Evolutionary conservation across 1,140 invertebrate genomes (phyloP).

Genomic region (Galleria mellonella): DNA sequence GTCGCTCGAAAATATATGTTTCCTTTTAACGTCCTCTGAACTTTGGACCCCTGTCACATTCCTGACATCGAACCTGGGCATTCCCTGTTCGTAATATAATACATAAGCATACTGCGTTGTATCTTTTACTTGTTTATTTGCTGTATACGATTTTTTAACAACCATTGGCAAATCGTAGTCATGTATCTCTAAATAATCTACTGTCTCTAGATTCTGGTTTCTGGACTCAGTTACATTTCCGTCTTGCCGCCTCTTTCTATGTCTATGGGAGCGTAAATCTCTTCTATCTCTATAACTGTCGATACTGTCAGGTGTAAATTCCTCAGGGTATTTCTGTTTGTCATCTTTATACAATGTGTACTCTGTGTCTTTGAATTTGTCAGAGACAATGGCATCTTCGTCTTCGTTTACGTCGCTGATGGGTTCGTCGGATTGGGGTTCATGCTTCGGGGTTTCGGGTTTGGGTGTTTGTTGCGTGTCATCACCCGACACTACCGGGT

Average conservation of each 20-base stretch:
- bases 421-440: slow-evolving; percentile 40
- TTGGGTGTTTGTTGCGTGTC: slow-evolving; percentile 38
- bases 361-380: slow-evolving; percentile 34
- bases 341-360: slow-evolving; percentile 49
- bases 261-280: slow-evolving; percentile 44
- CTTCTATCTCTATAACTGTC: slow-evolving; percentile 39
- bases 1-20: slow-evolving; percentile 47
- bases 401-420: slow-evolving; percentile 24
- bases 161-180: slow-evolving; percentile 34
- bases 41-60: slow-evolving; percentile 28
- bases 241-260: slow-evolving; percentile 58
- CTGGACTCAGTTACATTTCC: slow-evolving; percentile 32
- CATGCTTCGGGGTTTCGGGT: slow-evolving; percentile 24
- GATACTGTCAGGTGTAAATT: slow-evolving; percentile 39
- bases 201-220: slow-evolving; percentile 24
- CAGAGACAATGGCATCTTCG: slow-evolving; percentile 16
- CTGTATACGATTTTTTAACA: slow-evolving; percentile 40
- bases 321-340: slow-evolving; percentile 40
- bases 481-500: slow-evolving; percentile 76
- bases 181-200: slow-evolving; percentile 32
- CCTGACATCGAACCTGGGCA: slow-evolving; percentile 25
- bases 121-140: slow-evolving; percentile 25
- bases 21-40: slow-evolving; percentile 36
- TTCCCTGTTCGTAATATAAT: slow-evolving; percentile 61
- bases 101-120: slow-evolving; percentile 58